Evolutionary conservation across 2,888 invertebrate genomes (phyloP).

Genomic region (Thelaira solivaga): DNA sequence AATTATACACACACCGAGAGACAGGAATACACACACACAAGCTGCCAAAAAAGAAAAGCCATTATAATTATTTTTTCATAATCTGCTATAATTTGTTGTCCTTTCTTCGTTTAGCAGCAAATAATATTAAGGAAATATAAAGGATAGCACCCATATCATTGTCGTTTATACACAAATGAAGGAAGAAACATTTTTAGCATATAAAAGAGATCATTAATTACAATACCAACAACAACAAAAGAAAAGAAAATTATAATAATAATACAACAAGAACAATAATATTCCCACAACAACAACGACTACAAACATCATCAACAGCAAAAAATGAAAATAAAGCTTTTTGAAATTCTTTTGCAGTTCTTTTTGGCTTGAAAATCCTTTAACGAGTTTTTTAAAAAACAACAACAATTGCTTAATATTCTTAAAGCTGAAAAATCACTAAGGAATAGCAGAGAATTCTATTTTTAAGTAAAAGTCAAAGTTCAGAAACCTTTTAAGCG

Average conservation of each 20-base stretch:
- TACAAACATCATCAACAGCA: no score
- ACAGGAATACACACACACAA: not conserved
- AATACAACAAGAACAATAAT: no score
- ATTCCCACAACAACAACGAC: not conserved
- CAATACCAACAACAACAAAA: conserved; percentile 5
- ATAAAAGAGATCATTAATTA: conserved; percentile 59
- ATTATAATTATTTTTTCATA: conserved; percentile 49
- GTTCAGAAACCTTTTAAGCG: conserved; percentile 52
- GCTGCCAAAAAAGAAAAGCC: conserved; percentile 37
- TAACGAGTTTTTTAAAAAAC: conserved; percentile 8
- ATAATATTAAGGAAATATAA: not conserved
- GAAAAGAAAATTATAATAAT: no score
- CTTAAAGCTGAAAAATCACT: conserved; percentile 9
- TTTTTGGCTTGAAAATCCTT: conserved; percentile 26
- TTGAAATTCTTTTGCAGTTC: conserved; percentile 4
- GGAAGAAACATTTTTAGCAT: conserved; percentile 46
- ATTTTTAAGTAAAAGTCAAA: conserved; percentile 57
- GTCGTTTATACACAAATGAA: not conserved
- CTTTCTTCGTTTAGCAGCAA: conserved; percentile 19
- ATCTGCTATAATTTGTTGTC: conserved; percentile 36
- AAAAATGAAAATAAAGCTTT: conserved; percentile 33
- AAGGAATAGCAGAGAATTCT: conserved; percentile 31
- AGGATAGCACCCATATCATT: conserved; percentile 19
- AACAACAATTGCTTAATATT: conserved; percentile 43
- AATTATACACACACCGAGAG: conserved; percentile 15